Conservation (phyloP, 37 sponge, comb jelly and placozoan genomes). For the Ianthella basta region DNA sequence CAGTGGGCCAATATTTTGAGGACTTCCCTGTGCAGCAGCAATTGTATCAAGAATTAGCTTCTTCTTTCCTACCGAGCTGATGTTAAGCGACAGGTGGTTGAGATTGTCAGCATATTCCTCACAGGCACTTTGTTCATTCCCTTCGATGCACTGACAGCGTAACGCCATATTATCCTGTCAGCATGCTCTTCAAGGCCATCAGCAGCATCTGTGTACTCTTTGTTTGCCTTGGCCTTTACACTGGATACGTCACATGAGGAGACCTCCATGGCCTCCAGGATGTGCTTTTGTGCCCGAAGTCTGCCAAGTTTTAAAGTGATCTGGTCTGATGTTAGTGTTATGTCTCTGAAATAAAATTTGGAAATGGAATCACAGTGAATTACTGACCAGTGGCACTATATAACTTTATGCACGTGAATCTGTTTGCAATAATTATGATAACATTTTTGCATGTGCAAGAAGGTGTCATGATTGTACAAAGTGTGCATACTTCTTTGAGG, state of each 20-base stretch:
- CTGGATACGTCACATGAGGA: background rate
- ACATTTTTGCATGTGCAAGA: no score
- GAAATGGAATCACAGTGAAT: no score
- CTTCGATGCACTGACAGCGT: background rate
- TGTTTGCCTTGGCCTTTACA: background rate
- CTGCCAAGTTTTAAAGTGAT: slow-evolving; percentile 30
- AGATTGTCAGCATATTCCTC: background rate
- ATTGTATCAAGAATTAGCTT: no score
- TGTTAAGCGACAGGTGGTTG: no score
- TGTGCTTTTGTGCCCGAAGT: slow-evolving; percentile 11
- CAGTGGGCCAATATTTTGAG: background rate
- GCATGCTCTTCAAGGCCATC: background rate
- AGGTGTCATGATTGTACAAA: no score
- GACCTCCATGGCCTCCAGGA: slow-evolving; percentile 14
- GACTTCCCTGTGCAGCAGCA: background rate
- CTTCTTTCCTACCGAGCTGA: background rate
- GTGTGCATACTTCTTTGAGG: no score
- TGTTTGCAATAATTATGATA: no score
- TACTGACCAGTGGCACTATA: no score
- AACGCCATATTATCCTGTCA: background rate
- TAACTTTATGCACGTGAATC: no score
- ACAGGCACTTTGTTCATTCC: background rate
- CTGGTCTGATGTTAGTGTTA: slow-evolving; percentile 44
- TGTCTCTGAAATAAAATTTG: background rate
- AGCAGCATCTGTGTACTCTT: background rate